Evolutionary conservation across 2,797 vertebrate species (phyloP).

Genomic region (Fringilla coelebs): DNA sequence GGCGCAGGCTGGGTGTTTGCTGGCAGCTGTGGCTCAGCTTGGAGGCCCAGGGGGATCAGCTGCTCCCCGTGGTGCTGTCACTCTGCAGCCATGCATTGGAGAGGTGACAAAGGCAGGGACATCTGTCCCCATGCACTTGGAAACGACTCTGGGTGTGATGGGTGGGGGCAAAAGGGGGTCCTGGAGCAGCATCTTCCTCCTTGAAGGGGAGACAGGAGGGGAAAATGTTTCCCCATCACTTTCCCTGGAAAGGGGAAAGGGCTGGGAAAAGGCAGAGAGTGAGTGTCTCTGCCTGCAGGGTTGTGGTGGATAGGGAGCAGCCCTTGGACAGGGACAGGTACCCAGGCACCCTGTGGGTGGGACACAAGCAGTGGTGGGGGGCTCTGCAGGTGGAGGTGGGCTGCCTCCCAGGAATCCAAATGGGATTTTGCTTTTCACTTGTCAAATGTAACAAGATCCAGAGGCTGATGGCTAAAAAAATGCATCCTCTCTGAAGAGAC

Average conservation of each 20-base stretch:
- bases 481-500: neutral
- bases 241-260: neutral
- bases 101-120: neutral
- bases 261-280: neutral
- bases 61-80: neutral
- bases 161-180: neutral
- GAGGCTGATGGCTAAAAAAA: neutral
- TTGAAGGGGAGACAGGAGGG: neutral
- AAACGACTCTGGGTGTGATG: neutral
- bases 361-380: neutral
- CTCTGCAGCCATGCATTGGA: neutral
- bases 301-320: neutral
- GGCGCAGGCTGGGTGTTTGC: neutral
- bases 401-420: neutral
- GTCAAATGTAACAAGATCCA: neutral
- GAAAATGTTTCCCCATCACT: neutral
- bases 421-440: neutral
- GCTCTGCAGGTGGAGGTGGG: neutral
- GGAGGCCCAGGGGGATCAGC: neutral
- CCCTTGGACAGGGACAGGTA: neutral
- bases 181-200: neutral
- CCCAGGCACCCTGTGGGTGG: neutral
- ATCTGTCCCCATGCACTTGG: neutral
- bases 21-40: conserved; percentile 1
- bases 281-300: neutral